Evolutionary conservation across 2,113 vertebrate species (phyloP).

Genomic region (Pollimyrus isidori): DNA sequence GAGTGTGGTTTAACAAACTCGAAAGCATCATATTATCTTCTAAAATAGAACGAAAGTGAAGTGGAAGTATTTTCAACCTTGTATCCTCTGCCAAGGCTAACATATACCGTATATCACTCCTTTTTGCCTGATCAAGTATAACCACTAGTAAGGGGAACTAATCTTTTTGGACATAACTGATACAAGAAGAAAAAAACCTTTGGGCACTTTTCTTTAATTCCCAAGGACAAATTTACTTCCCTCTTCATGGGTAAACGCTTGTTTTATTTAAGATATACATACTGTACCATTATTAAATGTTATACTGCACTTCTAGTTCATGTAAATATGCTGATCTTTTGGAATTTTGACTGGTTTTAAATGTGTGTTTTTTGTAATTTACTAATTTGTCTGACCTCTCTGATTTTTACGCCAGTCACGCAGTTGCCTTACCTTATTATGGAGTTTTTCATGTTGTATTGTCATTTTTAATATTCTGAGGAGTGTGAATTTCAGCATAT

Average conservation of each 20-base stretch:
- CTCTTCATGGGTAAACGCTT: slow-evolving; percentile 17
- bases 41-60: background rate
- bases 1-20: background rate
- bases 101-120: background rate
- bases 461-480: slow-evolving; percentile 28
- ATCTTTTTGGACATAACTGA: background rate
- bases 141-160: background rate
- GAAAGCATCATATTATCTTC: background rate
- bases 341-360: slow-evolving; percentile 37
- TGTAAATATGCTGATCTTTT: slow-evolving; percentile 49
- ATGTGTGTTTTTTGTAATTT: slow-evolving; percentile 33
- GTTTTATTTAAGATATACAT: slow-evolving; percentile 34
- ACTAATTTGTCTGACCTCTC: slow-evolving; percentile 42
- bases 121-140: background rate
- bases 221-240: slow-evolving; percentile 15
- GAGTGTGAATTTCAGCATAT: background rate
- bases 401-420: slow-evolving; percentile 43
- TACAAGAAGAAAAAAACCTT: background rate
- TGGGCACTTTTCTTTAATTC: background rate
- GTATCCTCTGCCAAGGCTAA: background rate
- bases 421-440: slow-evolving; percentile 38
- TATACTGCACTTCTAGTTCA: slow-evolving; percentile 51
- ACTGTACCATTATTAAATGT: slow-evolving; percentile 50
- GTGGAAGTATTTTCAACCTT: background rate
- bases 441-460: slow-evolving; percentile 39